Base-by-base conservation (phyloP, 2,113 vertebrate genomes). In the Pithys albifrons region DNA sequence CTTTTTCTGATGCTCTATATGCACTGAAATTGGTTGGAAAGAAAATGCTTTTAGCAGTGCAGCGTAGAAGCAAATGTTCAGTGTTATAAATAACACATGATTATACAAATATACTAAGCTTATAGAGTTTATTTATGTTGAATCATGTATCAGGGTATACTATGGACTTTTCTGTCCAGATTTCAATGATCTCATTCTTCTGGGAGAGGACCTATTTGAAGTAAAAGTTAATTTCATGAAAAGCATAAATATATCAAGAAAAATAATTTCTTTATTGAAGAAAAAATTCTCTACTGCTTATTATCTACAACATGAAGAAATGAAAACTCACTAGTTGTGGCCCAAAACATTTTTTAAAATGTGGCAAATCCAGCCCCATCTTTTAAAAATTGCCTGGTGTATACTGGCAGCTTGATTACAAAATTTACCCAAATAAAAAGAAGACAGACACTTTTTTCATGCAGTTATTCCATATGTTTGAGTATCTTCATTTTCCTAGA, bases 41-140 rank as follows among this genome's bases (percentile, higher is more conserved):
- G 55, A 85, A 94, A 94, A 69, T 57, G 22, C 48, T 93, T 83
- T 90, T 43, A 88, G 80, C 23, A 31, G 54, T 55, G 65, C 67
- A 91, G 54, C 0, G 0, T 52, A 69, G 85, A 92, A 97, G 71
- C 69, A 92, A 95, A 92, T 93, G 84, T 88, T 95, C 75, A 64
- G 1, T 49, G 74, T 92, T 94, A 88, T 72, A 90, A 95, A 90
- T 95, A 95, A 84, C 86, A 35, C 77, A 70, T 25, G 65, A 79
- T 76, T 77, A 72, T 62, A 58, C 76, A 94, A 89, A 88, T 90
- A 86, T 31, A 67, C 54, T 80, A n/a, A 93, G 48, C 29, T 76
- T 64, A 25, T 14, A 52, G 72, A 90, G 41, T 54, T 94, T 93
- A 59, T 90, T 95, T 93, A 58, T 88, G 76, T 82, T 95, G 93